These are phyloP conservation scores for Drosophila monieri DNA, from an alignment of 2,888 invertebrate species.

Conservation along the genomic window DNA sequence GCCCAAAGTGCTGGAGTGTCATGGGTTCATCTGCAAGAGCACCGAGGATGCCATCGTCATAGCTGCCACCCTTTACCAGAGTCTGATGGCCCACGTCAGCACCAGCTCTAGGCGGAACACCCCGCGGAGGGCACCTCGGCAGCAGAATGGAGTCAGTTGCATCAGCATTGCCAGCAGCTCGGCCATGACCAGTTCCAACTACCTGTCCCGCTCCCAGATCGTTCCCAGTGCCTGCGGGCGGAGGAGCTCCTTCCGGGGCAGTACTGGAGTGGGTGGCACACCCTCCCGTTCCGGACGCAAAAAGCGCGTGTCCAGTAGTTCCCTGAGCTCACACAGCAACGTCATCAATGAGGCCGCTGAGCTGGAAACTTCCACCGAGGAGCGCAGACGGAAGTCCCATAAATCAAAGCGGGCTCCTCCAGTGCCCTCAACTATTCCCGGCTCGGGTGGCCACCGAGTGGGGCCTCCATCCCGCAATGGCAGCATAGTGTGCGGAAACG, in stretches of 20 bases:
- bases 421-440: slow-evolving; percentile 81
- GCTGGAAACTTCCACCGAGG: slow-evolving; percentile 84
- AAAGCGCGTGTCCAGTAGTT: slow-evolving; percentile 88
- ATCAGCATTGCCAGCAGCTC: slow-evolving; percentile 89
- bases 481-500: slow-evolving; percentile 64
- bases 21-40: slow-evolving; percentile 94
- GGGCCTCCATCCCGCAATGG: slow-evolving; percentile 34
- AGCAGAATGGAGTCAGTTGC: slow-evolving; percentile 90
- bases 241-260: slow-evolving; percentile 80
- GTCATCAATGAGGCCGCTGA: slow-evolving; percentile 84
- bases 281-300: slow-evolving; percentile 90
- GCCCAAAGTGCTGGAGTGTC: slow-evolving; percentile 93
- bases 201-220: slow-evolving; percentile 74
- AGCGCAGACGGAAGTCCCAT: slow-evolving; percentile 86
- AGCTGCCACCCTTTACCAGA: slow-evolving; percentile 95
- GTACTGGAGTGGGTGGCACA: slow-evolving; percentile 67
- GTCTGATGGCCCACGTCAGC: slow-evolving; percentile 92
- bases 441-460: slow-evolving; percentile 34
- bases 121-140: slow-evolving; percentile 86
- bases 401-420: slow-evolving; percentile 86
- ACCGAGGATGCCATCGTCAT: slow-evolving; percentile 96
- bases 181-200: slow-evolving; percentile 82
- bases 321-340: slow-evolving; percentile 87
- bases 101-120: slow-evolving; percentile 83
- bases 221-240: slow-evolving; percentile 70